Evolutionary conservation across 2,113 vertebrate species (phyloP).

Genomic region (Chloropsis cyanopogon): DNA sequence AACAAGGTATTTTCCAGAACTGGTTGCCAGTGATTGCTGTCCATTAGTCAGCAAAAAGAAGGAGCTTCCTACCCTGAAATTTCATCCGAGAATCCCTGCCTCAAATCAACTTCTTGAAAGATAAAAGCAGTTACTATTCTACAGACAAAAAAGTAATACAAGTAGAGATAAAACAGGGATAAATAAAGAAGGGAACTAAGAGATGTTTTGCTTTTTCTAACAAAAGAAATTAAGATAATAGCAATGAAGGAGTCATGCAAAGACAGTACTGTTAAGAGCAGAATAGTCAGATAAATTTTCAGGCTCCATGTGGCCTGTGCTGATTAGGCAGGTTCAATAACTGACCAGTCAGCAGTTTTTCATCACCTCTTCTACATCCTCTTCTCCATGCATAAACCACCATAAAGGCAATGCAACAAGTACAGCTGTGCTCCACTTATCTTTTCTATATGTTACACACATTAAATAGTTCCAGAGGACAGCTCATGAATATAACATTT

Average conservation of each 20-base stretch:
- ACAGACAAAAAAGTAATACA: background rate
- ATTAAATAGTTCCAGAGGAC: background rate
- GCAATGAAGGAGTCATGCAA: background rate
- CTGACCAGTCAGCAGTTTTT: rapidly evolving
- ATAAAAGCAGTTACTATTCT: background rate
- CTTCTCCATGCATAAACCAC: background rate
- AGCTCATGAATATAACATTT: background rate
- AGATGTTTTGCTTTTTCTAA: background rate
- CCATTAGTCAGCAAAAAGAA: background rate
- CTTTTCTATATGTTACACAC: background rate
- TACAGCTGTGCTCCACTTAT: background rate
- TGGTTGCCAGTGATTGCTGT: background rate
- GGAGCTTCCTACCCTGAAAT: background rate
- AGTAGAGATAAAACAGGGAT: background rate
- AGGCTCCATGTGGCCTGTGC: background rate
- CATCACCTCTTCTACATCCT: background rate
- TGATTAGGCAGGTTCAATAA: background rate
- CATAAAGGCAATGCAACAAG: background rate
- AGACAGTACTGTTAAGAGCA: background rate
- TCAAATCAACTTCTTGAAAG: background rate
- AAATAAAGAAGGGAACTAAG: background rate
- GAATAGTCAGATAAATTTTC: background rate
- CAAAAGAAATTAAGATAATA: background rate
- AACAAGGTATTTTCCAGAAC: background rate
- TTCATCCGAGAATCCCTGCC: background rate